Percentiles rank a stretch among this genome's conserved stretches.
Conservation (phyloP, 2,888 invertebrate species). For the Drosophila siamana region DNA sequence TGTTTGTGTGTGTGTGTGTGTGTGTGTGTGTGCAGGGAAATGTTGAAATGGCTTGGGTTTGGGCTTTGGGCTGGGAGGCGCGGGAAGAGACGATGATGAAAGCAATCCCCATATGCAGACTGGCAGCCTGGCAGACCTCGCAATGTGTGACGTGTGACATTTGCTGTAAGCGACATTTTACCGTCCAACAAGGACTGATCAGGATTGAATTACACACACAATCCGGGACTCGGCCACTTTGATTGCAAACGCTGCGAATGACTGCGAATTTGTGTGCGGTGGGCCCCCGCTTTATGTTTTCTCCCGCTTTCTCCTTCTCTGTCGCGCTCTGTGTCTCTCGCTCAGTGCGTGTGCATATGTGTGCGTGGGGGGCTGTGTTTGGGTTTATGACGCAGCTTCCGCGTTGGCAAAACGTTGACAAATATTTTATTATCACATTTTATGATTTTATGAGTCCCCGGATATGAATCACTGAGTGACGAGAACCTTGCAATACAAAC, state of each 20-base stretch:
- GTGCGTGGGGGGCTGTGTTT: constrained; percentile 1
- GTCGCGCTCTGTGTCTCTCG: background rate
- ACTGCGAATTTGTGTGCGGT: constrained; percentile 45
- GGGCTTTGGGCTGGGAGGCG: background rate
- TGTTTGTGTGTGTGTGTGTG: too few species aligned
- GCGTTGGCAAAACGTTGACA: constrained; percentile 76
- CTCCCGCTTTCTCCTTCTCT: background rate
- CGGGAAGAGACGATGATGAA: constrained; percentile 52
- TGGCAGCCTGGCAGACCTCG: background rate
- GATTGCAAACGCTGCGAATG: constrained; percentile 70
- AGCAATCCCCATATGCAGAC: constrained; percentile 60
- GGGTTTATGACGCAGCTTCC: constrained; percentile 48
- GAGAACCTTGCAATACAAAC: constrained; percentile 44
- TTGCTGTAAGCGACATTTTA: constrained; percentile 80
- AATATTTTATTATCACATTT: constrained; percentile 81
- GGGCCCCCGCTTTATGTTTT: constrained; percentile 15
- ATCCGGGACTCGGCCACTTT: constrained; percentile 80
- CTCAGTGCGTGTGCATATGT: background rate
- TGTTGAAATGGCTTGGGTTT: constrained; percentile 4
- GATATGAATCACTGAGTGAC: constrained; percentile 81
- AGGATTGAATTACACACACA: constrained; percentile 82
- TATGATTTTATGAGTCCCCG: constrained; percentile 81
- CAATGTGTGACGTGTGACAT: constrained; percentile 74
- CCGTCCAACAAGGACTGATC: constrained; percentile 77
- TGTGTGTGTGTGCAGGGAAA: too few species aligned